Evolutionary conservation across 1,140 invertebrate species (phyloP).

Genomic region (Helicoverpa armigera): DNA sequence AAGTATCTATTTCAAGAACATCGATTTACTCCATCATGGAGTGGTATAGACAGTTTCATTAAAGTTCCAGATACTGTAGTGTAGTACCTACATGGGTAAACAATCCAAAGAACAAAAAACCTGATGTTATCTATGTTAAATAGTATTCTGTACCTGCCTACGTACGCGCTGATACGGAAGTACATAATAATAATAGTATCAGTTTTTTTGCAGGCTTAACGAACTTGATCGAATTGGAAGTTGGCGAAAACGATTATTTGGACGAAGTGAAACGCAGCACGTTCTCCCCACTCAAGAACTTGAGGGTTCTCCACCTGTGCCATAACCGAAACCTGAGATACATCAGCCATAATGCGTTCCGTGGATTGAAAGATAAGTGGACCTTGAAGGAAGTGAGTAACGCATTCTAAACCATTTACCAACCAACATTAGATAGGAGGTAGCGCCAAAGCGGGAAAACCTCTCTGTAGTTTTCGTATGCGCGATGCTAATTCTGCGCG

Average conservation of each 20-base stretch:
- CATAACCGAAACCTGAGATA: slow-evolving; percentile 83
- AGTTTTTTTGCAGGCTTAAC: slow-evolving; percentile 79
- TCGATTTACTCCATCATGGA: slow-evolving; percentile 23
- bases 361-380: slow-evolving; percentile 81
- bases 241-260: slow-evolving; percentile 86
- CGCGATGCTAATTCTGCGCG: slow-evolving; percentile 11
- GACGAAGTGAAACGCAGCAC: slow-evolving; percentile 85
- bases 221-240: slow-evolving; percentile 86
- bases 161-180: slow-evolving; percentile 38
- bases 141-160: neutral
- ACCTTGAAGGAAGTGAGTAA: slow-evolving; percentile 85
- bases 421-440: slow-evolving; percentile 22
- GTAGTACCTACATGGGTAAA: neutral
- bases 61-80: neutral
- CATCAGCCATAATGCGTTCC: slow-evolving; percentile 86
- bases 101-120: neutral
- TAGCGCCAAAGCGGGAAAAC: slow-evolving; percentile 44
- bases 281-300: slow-evolving; percentile 84
- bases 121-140: slow-evolving; percentile 32
- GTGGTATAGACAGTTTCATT: neutral
- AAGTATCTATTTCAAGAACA: slow-evolving; percentile 29
- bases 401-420: slow-evolving; percentile 8
- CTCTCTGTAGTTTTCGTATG: neutral
- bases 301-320: slow-evolving; percentile 85
- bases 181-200: slow-evolving; percentile 49